Base-by-base conservation (phyloP, 2,888 invertebrate species). In the Euclidia mi region DNA sequence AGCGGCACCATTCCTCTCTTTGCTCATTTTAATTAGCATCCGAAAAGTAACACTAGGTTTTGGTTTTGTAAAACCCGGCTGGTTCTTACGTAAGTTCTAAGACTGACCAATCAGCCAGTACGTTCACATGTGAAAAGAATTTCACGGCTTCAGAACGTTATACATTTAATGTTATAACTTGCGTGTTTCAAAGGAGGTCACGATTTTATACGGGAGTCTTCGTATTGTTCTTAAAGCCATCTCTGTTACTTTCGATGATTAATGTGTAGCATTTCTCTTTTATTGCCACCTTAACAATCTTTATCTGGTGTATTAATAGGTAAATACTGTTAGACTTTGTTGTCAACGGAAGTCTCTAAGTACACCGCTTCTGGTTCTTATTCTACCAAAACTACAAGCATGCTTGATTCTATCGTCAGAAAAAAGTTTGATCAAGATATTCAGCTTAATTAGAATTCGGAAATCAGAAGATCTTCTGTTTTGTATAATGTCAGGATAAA, bases 21-120 rank as follows among this genome's bases (percentile, higher is more conserved):
- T 83, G 85, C 81, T 82, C 82, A 82, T 85, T 88, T 82, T 88
- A 90, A 90, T 92, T 91, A 92, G 87, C 90, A 90, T 82, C 76
- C 74, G 76, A 83, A 85, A 82, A 78, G 79, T 79, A 81, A 56
- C 56, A 76, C 79, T 79, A 81, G 76, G 69, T 82, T 76, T 80
- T 80, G 77, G 12, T 80, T 83, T 81, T 68, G 50, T 52, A 75
- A 71, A 71, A 68, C 65, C 64, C 45, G 52, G 48, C 46, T 18
- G 31, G 10, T 31, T 31, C 25, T 71, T 73, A 69, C 65, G 59
- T 64, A 61, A 75, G 46, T 51, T 47, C 28, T 41, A 18, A 40
- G 41, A 4, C 38, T 53, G 51, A 46, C 49, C 56, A 53, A 52
- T 46, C 31, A 34, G 29, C 15, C 52, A 4, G 20, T 52, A 42